Evolutionary conservation across 1,140 invertebrate genomes (phyloP), one percentile per base, ranked within the genome.

Genomic region (Hermetia illucens): DNA sequence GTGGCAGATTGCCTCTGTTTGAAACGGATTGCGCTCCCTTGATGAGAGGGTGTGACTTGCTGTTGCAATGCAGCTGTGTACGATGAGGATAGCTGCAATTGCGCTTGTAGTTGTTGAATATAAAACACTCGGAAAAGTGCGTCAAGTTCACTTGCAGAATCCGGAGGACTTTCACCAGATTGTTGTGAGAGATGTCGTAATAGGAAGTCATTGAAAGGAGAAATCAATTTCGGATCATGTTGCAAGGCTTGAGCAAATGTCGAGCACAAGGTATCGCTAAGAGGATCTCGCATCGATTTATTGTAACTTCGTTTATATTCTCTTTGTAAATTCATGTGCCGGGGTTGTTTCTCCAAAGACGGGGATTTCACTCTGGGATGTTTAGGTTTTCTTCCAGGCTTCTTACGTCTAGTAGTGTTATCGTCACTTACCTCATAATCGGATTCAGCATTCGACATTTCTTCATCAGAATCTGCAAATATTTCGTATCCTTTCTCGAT

Each of bases 401-500:
- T 27, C 24, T 27, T 27, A 27, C 24, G 8, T 13, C 8, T 9
- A 8, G 24, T 9, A 9, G 24, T 9, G 13, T 27, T 13, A 27
- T 13, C 13, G 8, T 9, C 8, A 27, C 24, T 13, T 27, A 27
- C 24, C 24, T 9, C 8, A 27, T 27, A 8, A 27, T 27, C 24
- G 8, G 24, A 27, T 9, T 27, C 24, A 8, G 13, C 13, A n/a
- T n/a, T n/a, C n/a, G n/a, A n/a, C n/a, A n/a, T n/a, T n/a, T n/a
- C n/a, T n/a, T n/a, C n/a, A n/a, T n/a, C n/a, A n/a, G n/a, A n/a
- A n/a, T n/a, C n/a, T 27, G 24, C 8, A 36, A 22, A 36, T 10
- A 22, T 36, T 21, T 36, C 34, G 13, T 36, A 36, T 10, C 34
- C 34, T 36, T 36, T 36, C 13, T 36, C 34, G n/a, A 36, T 36